phyloP scores from a whole-genome alignment of 2,797 vertebrate genomes.

The Arrhamphus sclerolepis region DNA sequence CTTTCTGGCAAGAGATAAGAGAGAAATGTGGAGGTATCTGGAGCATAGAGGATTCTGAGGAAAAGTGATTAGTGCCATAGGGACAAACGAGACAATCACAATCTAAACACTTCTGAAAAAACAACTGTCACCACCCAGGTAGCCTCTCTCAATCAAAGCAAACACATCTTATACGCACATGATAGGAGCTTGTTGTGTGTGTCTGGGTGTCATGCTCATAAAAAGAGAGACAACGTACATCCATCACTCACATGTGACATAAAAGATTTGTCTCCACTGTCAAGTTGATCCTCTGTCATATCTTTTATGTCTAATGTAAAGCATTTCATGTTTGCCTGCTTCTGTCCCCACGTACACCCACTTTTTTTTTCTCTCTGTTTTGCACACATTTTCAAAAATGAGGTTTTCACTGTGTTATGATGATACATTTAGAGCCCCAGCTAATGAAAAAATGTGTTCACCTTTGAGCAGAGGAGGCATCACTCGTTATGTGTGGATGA shows the following conservation, averaged over 20 bases:
- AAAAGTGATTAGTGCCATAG: conserved; percentile 39
- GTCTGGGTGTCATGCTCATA: conserved; percentile 2
- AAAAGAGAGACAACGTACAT: conserved; percentile 3
- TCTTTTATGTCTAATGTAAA: conserved; percentile 9
- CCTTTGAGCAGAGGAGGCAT: too few species aligned
- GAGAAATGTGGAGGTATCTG: conserved; percentile 8
- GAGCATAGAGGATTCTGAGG: conserved; percentile 24
- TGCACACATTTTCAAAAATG: conserved; percentile 2
- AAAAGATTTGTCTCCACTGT: conserved; percentile 4
- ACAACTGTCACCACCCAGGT: too few species aligned
- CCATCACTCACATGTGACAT: conserved; percentile 1
- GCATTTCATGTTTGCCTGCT: conserved; percentile 1
- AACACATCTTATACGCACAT: too few species aligned
- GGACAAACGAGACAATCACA: background rate
- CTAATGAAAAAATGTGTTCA: too few species aligned
- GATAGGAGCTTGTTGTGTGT: background rate
- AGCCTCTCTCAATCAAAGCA: too few species aligned
- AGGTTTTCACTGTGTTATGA: background rate
- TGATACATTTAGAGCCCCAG: too few species aligned
- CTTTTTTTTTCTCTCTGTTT: too few species aligned
- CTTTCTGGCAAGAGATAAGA: conserved; percentile 44
- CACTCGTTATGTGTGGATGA: too few species aligned
- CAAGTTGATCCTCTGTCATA: conserved; percentile 1
- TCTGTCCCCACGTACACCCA: background rate
- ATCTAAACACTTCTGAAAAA: too few species aligned